Evolutionary conservation across 2,797 vertebrate genomes (phyloP), one percentile per base, ranked within the genome.

Genomic region (Danionella dracula): DNA sequence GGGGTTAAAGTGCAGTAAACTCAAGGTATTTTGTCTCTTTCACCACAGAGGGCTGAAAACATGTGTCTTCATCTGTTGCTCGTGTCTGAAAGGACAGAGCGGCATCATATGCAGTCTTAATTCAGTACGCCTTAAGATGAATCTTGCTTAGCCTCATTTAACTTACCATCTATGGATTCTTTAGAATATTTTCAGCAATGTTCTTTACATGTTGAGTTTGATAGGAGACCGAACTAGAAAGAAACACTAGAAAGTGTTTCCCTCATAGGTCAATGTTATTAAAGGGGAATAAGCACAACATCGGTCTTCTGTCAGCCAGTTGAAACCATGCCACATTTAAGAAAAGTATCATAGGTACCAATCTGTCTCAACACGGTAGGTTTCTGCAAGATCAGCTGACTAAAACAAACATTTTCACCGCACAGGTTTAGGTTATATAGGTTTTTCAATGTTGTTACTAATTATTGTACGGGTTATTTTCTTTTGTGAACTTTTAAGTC

Each of bases 81-180:
- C 23, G 48, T 60, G 35, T 68, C 41, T 65, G 35, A 59, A 78
- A 56, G 51, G 74, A 70, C 72, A 48, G 51, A 63, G 55, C 51
- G 51, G 31, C 59, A 8, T 32, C 70, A 37, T 64, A 34, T 79
- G 72, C 66, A 74, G 74, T 81, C 64, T 77, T 74, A 61, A 46
- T 75, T 63, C 58, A 50, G 76, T 72, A 76, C 77, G 85, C 86
- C 87, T 88, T 88, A 86, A 66, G 34, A 56, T 2, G 15, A 46
- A 45, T 55, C 15, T 38, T 6, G 32, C 63, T 41, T 40, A 7
- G 64, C 44, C 17, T 66, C 64, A 41, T 17, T 32, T 4, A 32
- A 31, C 4, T 32, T 31, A 46, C 15, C 8, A 35, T 56, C 19
- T 29, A 42, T 2, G 4, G 16, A 34, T 54, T 64, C 12, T 40